These are phyloP conservation scores for Caenorhabditis plicata DNA, from an alignment of 2,888 invertebrate species.

Conservation along the genomic window DNA sequence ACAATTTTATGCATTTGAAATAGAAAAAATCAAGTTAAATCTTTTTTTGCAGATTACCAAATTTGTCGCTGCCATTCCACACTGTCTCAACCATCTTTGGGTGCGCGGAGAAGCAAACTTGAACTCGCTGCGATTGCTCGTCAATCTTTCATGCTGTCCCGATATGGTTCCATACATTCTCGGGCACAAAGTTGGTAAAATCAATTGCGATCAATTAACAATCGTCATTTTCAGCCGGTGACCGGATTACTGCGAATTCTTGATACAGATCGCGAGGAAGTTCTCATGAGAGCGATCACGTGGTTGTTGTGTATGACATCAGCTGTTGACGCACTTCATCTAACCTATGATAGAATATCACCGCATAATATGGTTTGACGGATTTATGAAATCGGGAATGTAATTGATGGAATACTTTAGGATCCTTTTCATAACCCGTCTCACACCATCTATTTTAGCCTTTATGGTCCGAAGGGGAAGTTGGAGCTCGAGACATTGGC, in stretches of 20 bases:
- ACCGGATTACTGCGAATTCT: conserved; percentile 54
- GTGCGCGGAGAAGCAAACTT: conserved; percentile 56
- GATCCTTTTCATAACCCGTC: conserved; percentile 59
- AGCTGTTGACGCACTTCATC: conserved; percentile 55
- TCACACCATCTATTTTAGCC: conserved; percentile 53
- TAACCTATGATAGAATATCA: conserved; percentile 53
- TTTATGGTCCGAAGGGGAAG: conserved; percentile 48
- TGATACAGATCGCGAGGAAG: conserved; percentile 57
- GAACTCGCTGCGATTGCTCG: conserved; percentile 70
- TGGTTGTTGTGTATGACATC: conserved; percentile 59
- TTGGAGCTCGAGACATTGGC: conserved; percentile 39
- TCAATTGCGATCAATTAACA: conserved; percentile 1
- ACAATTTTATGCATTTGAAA: too few relatives aligned
- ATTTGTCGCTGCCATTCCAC: conserved; percentile 49
- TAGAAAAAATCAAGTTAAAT: too few relatives aligned
- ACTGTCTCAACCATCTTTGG: conserved; percentile 52
- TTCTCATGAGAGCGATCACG: conserved; percentile 54
- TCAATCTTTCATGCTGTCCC: conserved; percentile 72
- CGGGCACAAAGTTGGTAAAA: conserved; percentile 70
- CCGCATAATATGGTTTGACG: conserved; percentile 40
- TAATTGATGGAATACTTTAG: conserved; percentile 17
- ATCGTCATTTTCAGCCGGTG: conserved; percentile 41
- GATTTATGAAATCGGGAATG: not conserved
- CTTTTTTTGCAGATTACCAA: conserved; percentile 27
- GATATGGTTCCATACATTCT: conserved; percentile 72